These are phyloP conservation scores for Zingel zingel DNA, from an alignment of 2,113 vertebrate genomes.

Conservation along the genomic window DNA sequence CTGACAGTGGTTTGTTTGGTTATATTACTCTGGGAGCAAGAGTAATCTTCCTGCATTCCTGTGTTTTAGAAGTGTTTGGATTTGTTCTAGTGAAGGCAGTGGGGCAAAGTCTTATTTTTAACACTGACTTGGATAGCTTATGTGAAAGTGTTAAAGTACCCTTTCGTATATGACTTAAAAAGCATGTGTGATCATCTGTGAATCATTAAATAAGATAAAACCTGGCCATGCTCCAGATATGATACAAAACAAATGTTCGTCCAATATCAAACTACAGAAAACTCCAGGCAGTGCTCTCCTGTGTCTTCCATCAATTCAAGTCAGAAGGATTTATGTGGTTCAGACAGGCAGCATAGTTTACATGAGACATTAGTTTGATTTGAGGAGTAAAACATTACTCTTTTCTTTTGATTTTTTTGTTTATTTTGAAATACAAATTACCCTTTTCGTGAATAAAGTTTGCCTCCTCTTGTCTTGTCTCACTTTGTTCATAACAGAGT, in stretches of 20 bases:
- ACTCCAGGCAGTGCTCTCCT: conserved; percentile 3
- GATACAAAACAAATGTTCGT: conserved; percentile 15
- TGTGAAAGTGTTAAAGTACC: neutral
- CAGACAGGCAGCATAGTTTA: neutral
- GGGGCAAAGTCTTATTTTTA: neutral
- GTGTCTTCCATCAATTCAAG: neutral
- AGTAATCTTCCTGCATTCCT: conserved; percentile 55
- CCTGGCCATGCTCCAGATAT: neutral
- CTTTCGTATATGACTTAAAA: neutral
- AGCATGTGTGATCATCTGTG: neutral
- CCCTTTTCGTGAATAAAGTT: neutral
- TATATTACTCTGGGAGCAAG: conserved; percentile 47
- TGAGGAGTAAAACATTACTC: neutral
- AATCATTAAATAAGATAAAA: conserved; percentile 1
- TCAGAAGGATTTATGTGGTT: neutral
- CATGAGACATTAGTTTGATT: neutral
- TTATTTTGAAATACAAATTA: neutral
- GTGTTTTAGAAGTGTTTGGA: conserved; percentile 5
- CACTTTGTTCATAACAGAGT: neutral
- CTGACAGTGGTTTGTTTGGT: conserved; percentile 56
- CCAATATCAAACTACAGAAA: neutral
- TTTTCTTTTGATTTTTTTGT: neutral
- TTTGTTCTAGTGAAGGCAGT: conserved; percentile 10
- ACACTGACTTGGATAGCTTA: neutral
- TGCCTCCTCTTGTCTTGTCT: neutral